phyloP scores from a whole-genome alignment of 2,888 invertebrate genomes.

The Neocrepidodera transversa region DNA sequence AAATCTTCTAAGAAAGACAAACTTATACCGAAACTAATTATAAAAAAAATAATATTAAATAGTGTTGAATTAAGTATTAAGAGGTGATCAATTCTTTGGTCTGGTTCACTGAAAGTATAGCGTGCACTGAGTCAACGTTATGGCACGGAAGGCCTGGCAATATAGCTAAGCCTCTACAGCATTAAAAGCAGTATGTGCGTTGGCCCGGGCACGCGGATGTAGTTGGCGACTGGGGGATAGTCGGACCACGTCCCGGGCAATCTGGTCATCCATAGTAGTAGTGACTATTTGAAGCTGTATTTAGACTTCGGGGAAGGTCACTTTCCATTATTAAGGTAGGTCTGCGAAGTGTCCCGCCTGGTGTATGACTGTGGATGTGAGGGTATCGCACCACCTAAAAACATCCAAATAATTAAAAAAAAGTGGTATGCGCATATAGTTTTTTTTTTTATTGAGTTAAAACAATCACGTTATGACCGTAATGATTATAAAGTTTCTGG shows the following conservation, averaged over 20 bases:
- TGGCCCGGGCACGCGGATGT: slow-evolving; percentile 57
- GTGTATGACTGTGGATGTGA: slow-evolving; percentile 54
- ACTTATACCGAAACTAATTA: neutral
- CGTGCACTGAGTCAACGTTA: slow-evolving; percentile 26
- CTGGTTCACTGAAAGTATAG: slow-evolving; percentile 45
- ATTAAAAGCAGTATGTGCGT: slow-evolving; percentile 59
- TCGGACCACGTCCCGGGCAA: slow-evolving; percentile 53
- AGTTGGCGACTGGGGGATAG: slow-evolving; percentile 49
- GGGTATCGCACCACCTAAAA: slow-evolving; percentile 49
- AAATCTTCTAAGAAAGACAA: too few species aligned
- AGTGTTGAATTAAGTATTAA: slow-evolving; percentile 7
- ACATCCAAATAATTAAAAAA: too few species aligned
- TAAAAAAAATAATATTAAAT: slow-evolving; percentile 5
- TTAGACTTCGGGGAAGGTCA: slow-evolving; percentile 68
- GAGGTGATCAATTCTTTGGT: slow-evolving; percentile 52
- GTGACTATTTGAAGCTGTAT: slow-evolving; percentile 70
- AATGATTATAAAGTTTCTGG: too few species aligned
- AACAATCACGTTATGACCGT: too few species aligned
- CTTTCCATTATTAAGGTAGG: slow-evolving; percentile 60
- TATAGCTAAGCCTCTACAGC: slow-evolving; percentile 33
- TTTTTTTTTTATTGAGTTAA: too few species aligned
- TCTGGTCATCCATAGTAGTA: slow-evolving; percentile 80
- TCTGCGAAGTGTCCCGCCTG: slow-evolving; percentile 58
- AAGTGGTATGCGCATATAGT: too few species aligned
- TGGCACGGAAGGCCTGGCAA: slow-evolving; percentile 4